Conservation (phyloP, 2,113 vertebrate species). For the Menura novaehollandiae region DNA sequence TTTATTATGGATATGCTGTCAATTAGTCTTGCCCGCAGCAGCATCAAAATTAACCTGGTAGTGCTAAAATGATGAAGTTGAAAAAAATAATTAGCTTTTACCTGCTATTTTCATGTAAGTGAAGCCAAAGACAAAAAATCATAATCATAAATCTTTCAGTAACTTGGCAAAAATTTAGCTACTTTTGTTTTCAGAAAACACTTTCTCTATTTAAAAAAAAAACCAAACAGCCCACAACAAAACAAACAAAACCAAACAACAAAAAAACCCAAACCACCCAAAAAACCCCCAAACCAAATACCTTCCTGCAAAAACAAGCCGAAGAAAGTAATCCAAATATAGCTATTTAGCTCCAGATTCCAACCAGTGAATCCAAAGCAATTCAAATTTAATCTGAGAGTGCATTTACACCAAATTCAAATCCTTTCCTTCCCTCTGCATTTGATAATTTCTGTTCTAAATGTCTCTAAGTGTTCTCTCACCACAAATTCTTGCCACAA, state of each 20-base stretch:
- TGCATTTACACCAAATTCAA: constrained; percentile 44
- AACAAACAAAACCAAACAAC: background rate
- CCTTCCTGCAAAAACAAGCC: background rate
- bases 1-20: background rate
- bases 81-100: constrained; percentile 9
- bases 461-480: constrained; percentile 60
- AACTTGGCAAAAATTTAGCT: background rate
- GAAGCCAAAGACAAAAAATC: background rate
- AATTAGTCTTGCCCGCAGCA: background rate
- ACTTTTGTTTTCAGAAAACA: background rate
- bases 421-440: constrained; percentile 18
- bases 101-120: background rate
- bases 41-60: background rate
- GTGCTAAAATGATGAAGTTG: constrained; percentile 11
- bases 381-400: constrained; percentile 48
- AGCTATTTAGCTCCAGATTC: background rate
- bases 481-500: constrained; percentile 56
- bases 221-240: background rate
- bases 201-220: background rate
- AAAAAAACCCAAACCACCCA: too few relatives aligned
- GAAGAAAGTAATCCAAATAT: background rate
- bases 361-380: background rate
- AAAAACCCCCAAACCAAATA: background rate
- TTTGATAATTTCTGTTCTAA: constrained; percentile 55
- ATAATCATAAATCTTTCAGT: background rate